Evolutionary conservation across 2,797 vertebrate species (phyloP).

Genomic region (Rhynchotus rufescens): DNA sequence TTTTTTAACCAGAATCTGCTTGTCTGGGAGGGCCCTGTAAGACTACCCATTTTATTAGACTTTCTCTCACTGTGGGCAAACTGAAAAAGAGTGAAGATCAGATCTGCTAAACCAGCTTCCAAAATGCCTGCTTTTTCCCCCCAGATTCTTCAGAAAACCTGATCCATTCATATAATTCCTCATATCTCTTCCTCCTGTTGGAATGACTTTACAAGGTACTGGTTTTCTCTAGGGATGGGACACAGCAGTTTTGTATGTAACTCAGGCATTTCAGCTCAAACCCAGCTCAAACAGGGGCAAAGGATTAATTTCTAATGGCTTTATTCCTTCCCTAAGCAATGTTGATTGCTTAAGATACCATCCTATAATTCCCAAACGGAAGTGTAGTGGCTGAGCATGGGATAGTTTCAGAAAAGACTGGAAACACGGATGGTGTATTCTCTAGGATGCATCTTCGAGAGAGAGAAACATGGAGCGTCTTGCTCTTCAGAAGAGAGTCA

Average conservation of each 20-base stretch:
- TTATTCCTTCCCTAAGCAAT: neutral
- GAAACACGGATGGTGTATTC: neutral
- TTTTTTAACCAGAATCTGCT: neutral
- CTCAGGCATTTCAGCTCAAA: neutral
- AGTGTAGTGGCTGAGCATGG: neutral
- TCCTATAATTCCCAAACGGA: neutral
- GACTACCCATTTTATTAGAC: neutral
- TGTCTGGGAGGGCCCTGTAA: neutral
- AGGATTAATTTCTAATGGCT: neutral
- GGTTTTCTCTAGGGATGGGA: neutral
- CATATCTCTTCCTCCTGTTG: neutral
- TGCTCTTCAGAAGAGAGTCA: neutral
- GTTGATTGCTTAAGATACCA: neutral
- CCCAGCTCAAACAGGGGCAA: neutral
- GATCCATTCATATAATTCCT: neutral
- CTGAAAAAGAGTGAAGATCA: neutral
- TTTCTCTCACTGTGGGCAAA: neutral
- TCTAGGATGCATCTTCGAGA: neutral
- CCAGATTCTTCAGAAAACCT: neutral
- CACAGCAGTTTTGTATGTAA: neutral
- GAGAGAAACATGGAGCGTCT: neutral
- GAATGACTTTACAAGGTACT: fast-evolving
- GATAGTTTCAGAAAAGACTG: neutral
- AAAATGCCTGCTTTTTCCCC: neutral
- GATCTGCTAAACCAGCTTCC: neutral